Evolutionary conservation across 2,797 vertebrate species (phyloP).

Genomic region (Etheostoma nigrum): DNA sequence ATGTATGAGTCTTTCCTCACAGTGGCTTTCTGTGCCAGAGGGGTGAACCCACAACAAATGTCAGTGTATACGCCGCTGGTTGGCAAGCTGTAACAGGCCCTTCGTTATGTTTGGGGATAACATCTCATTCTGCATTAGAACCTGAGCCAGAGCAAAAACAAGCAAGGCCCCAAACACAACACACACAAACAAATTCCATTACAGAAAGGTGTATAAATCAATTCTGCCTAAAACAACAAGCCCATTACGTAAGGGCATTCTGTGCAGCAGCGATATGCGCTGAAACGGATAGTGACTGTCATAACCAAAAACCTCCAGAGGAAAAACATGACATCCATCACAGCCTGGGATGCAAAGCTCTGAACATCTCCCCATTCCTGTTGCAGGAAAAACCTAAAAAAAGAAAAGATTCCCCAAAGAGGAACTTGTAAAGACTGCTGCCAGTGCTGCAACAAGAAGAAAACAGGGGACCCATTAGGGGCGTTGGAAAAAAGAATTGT

Average conservation of each 20-base stretch:
- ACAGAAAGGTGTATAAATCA: slow-evolving; percentile 71
- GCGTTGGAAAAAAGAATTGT: slow-evolving; percentile 37
- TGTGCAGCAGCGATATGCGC: slow-evolving; percentile 63
- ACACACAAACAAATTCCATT: slow-evolving; percentile 50
- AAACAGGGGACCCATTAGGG: slow-evolving; percentile 63
- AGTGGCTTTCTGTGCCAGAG: slow-evolving; percentile 37
- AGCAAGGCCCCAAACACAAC: slow-evolving; percentile 45
- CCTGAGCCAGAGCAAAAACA: slow-evolving; percentile 54
- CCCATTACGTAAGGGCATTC: slow-evolving; percentile 61
- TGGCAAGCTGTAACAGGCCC: slow-evolving; percentile 54
- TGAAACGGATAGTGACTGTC: slow-evolving; percentile 72
- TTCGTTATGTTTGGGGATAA: slow-evolving; percentile 65
- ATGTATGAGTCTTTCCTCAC: slow-evolving; percentile 16
- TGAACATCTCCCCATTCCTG: slow-evolving; percentile 29
- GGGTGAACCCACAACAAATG: slow-evolving; percentile 52
- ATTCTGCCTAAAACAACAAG: slow-evolving; percentile 65
- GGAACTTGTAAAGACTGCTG: slow-evolving; percentile 46
- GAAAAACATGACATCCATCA: slow-evolving; percentile 76
- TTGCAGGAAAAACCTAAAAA: slow-evolving; percentile 36
- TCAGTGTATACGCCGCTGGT: slow-evolving; percentile 41
- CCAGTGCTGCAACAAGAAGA: slow-evolving; percentile 20
- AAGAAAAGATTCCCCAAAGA: slow-evolving; percentile 49
- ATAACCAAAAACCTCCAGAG: slow-evolving; percentile 70
- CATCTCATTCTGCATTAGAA: slow-evolving; percentile 63
- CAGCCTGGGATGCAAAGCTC: slow-evolving; percentile 45